These are phyloP conservation scores for Andrena bucephala DNA, from an alignment of 2,888 invertebrate genomes.

Conservation along the genomic window DNA sequence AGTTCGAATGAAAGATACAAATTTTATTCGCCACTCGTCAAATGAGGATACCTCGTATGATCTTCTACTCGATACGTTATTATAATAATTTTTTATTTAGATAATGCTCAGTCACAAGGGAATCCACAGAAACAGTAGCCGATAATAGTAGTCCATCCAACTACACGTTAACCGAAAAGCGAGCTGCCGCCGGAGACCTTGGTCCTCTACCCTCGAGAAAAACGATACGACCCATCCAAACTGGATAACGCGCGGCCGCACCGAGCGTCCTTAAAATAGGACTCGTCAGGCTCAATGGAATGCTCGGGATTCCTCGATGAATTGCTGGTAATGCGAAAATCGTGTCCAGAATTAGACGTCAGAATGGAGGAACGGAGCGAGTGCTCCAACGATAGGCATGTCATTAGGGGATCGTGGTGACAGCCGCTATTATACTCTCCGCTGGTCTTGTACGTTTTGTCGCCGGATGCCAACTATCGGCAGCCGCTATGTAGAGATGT, in stretches of 20 bases:
- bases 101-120: no score
- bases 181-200: no score
- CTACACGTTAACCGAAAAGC: no score
- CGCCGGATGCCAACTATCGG: constrained; percentile 68
- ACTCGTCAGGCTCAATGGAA: constrained; percentile 4
- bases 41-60: no score
- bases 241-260: background rate
- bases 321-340: constrained; percentile 17
- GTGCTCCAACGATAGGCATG: constrained; percentile 55
- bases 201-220: no score
- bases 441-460: constrained; percentile 43
- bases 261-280: background rate
- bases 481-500: constrained; percentile 75
- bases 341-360: constrained; percentile 42
- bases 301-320: constrained; percentile 7
- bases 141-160: no score
- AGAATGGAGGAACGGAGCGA: constrained; percentile 25
- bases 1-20: no score
- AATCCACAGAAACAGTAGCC: no score
- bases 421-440: constrained; percentile 71
- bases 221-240: no score
- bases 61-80: no score
- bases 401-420: constrained; percentile 70
- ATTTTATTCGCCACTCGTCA: no score
- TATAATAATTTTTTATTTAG: no score